Evolutionary conservation across 2,797 vertebrate species (phyloP), one percentile per base, ranked within the genome.

Genomic region (Pseudochirops corinnae): DNA sequence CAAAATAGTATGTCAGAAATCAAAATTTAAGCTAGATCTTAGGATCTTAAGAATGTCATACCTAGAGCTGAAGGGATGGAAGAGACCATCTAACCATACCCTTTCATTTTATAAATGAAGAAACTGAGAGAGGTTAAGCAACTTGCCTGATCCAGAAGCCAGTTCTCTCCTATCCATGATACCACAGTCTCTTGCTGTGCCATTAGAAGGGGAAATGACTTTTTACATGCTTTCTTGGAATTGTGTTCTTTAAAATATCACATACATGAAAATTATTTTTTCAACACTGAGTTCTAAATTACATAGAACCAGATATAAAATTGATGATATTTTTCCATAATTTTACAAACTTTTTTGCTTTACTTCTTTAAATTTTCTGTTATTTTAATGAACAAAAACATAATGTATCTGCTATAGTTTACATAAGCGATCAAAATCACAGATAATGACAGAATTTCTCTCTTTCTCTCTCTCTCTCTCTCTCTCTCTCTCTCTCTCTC

Each of bases 181-280:
- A 62, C 14, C 62, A 67, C 33, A 62, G 28, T 62, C 60, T 62
- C 29, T 62, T 13, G 12, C 60, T 62, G 60, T 50, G 14, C 28
- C 55, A 87, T 56, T 50, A 6, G 29, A 18, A 33, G n/a, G 29
- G 60, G 93, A 92, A 95, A 57, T 91, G 21, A 13, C 18, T 90
- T 96, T 92, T 95, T 56, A 92, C 46, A 28, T 46, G 92, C 5
- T 87, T 90, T 11, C 82, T 1, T 92, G 4, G 46, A 92, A n/a
- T 55, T 92, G 52, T 28, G 21, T 92, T 92, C 82, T 90, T 90
- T 92, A 97, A 97, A 93, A 91, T 33, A 91, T 87, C 56, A 94
- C 95, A 93, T 46, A 29, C 46, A 24, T 93, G 16, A 93, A 96
- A 95, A 92, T 74, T 62, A 57, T 93, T 46, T 55, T 50, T n/a